Base-by-base conservation (phyloP, 2,888 invertebrate species). In the Stenodema calcarata region DNA sequence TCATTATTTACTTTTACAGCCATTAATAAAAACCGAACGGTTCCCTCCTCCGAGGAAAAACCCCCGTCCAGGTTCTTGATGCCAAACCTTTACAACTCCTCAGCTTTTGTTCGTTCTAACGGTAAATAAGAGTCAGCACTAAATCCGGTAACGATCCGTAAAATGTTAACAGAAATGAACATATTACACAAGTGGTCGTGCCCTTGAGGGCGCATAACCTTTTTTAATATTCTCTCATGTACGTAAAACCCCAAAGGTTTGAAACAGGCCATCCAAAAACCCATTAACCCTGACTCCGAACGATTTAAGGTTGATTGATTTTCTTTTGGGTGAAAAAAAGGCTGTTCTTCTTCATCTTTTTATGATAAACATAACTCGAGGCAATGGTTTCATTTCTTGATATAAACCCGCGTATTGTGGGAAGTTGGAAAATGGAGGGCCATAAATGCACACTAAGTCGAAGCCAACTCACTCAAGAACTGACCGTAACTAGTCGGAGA, bases 1-100 rank as follows among this genome's bases (percentile, higher is more conserved):
- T 88, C 88, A 88, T 88, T 88, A 88, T 88, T 88, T 88, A 87
- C 87, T 88, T 88, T 88, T 88, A 88, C 88, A 88, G 86, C 88
- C 88, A 88, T 88, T 88, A 88, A 88, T 88, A 88, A 88, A 88
- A 88, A 84, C 84, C 30, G 28, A 81, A 62, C 78, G 73, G 82
- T 85, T 87, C 76, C 62, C 62, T 62, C 12, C 62, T 86, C 78
- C 41, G 9, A 27, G 6, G 27, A 78, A 78, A 76, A 79, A 41
- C 81, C 81, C 87, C 12, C 28, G 76, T 14, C 76, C 62, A 62
- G 81, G 78, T 30, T 28, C 62, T 50, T 28, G 35, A 73, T 73
- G 23, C 30, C 50, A 47, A 79, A 86, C 76, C 76, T 86, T 86
- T 86, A 86, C 78, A 62, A 79, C 86, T 47, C 50, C 73, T 69